Evolutionary conservation across 2,797 vertebrate genomes (phyloP), one percentile per base, ranked within the genome.

Genomic region (Pelobates cultripes): DNA sequence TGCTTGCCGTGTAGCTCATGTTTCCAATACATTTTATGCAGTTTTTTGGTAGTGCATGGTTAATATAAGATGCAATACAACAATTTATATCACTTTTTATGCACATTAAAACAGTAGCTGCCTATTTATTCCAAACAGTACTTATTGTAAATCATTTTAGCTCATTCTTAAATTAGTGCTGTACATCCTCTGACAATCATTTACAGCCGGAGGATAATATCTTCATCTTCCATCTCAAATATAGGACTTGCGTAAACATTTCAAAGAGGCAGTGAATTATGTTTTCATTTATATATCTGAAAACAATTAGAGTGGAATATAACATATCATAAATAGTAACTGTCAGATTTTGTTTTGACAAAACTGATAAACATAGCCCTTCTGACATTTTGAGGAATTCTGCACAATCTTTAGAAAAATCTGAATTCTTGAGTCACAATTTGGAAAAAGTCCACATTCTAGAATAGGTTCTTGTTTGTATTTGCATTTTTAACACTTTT

Each of bases 351-450:
- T 93, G 90, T 74, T 92, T 93, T 90, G 88, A 93, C 91, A 91
- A 92, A 94, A 89, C 93, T 93, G 87, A 89, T 93, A 94, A 94
- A 93, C 93, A 92, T 89, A 92, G 90, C 90, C 92, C 89, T 92
- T 88, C 89, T 94, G 93, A 94, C 93, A 93, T 90, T 90, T 91
- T 90, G 89, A 93, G 93, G 88, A 92, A 89, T 92, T 93, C 91
- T 91, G 90, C 88, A 91, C 91, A 90, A 86, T 89, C 89, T 85
- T 84, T 86, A 85, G 86, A 91, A 94, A 28, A 93, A 89, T 90
- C 86, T 92, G 89, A 93, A 90, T 92, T 91, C 91, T 86, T 92
- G 86, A 89, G 91, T 88, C 93, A 89, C 93, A 92, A 90, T 92
- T 93, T 28, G 28, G 28, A 28, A n/a, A n/a, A n/a, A n/a, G n/a